phyloP scores from a whole-genome alignment of 2,888 invertebrate species.

The Podotricha telesiphe region DNA sequence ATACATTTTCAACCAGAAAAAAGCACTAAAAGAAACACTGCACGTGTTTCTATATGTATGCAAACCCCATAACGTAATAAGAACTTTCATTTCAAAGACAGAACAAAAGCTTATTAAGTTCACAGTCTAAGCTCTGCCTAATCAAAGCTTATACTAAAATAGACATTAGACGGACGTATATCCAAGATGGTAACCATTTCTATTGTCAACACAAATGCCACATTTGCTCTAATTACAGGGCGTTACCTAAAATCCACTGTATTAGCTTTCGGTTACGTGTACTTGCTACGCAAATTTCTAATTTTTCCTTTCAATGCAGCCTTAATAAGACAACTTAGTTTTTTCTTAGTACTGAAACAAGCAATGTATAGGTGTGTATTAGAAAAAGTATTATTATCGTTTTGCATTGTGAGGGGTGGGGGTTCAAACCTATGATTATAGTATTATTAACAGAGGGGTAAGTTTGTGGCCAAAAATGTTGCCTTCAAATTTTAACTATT shows the following conservation, averaged over 20 bases:
- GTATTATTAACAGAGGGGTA: constrained; percentile 70
- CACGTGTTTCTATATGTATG: no score
- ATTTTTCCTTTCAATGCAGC: constrained; percentile 50
- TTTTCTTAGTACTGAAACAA: constrained; percentile 14
- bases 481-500: constrained; percentile 42
- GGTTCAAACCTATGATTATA: constrained; percentile 80
- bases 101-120: constrained; percentile 16
- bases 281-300: constrained; percentile 40
- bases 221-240: constrained; percentile 79
- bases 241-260: constrained; percentile 69
- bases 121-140: constrained; percentile 30
- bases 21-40: no score
- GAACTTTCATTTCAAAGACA: not conserved
- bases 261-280: constrained; percentile 62
- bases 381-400: constrained; percentile 12
- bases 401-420: constrained; percentile 51
- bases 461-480: constrained; percentile 70
- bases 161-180: constrained; percentile 48
- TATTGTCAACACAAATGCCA: constrained; percentile 70
- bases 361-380: constrained; percentile 49
- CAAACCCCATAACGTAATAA: not conserved
- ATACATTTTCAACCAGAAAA: no score
- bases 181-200: constrained; percentile 50
- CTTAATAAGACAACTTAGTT: not conserved
- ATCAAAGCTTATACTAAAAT: constrained; percentile 47